Percentiles rank a stretch among this genome's conserved stretches.
Evolutionary conservation across 92 coral and sea anemone species (phyloP).

Genomic region (Phymanthus crucifer): DNA sequence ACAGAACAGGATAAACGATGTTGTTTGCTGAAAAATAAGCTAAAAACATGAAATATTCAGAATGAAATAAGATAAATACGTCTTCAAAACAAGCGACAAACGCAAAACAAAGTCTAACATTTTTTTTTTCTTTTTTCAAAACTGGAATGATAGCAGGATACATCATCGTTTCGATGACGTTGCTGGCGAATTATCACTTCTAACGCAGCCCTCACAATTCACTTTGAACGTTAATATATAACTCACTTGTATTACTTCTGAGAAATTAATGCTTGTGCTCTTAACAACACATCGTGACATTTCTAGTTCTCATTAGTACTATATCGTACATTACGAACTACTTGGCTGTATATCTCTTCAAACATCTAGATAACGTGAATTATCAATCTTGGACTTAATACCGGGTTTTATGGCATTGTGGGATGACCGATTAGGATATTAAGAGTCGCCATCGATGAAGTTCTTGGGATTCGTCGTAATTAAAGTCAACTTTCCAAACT

Average conservation of each 20-base stretch:
- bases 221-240: not conserved
- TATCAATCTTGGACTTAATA: not conserved
- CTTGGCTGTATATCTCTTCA: not conserved
- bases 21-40: not conserved
- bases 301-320: not conserved
- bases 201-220: not conserved
- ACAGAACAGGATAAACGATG: not conserved
- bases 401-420: not conserved
- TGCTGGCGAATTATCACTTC: not conserved
- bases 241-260: not conserved
- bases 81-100: not conserved
- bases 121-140: not conserved
- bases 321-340: not conserved
- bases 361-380: not conserved
- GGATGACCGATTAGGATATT: not conserved
- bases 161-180: not conserved
- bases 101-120: not conserved
- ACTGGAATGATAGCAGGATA: not conserved
- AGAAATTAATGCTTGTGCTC: not conserved
- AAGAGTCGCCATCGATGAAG: not conserved
- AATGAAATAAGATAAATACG: not conserved
- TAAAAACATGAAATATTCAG: not conserved
- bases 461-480: not conserved
- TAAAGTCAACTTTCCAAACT: constrained; percentile 4
- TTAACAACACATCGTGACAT: not conserved